phyloP scores from a whole-genome alignment of 2,113 vertebrate genomes.

The Actinemys pallida region DNA sequence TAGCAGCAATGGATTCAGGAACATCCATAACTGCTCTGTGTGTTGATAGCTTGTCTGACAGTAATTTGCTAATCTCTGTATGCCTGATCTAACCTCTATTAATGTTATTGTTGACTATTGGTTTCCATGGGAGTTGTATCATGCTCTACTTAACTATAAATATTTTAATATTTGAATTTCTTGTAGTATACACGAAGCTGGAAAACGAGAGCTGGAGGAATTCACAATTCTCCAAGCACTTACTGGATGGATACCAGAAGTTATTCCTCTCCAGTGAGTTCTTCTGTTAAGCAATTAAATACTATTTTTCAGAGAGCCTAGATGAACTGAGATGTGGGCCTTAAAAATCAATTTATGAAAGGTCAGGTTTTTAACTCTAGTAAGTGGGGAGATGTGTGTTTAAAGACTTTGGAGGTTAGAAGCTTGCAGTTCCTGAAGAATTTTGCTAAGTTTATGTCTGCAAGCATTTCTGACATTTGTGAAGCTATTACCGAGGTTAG shows the following conservation, averaged over 20 bases:
- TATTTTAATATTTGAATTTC: slow-evolving; percentile 6
- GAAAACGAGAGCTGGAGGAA: slow-evolving; percentile 84
- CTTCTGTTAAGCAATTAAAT: background rate
- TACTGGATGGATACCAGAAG: slow-evolving; percentile 93
- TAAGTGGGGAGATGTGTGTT: background rate
- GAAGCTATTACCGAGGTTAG: background rate
- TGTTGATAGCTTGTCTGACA: background rate
- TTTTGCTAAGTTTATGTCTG: background rate
- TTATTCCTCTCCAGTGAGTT: slow-evolving; percentile 87
- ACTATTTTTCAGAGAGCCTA: too few relatives aligned
- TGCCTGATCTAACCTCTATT: background rate
- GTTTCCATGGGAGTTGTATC: background rate
- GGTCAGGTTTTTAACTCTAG: background rate
- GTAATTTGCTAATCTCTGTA: background rate
- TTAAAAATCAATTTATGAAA: background rate
- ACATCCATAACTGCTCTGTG: background rate
- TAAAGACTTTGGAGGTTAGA: background rate
- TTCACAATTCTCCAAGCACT: slow-evolving; percentile 89
- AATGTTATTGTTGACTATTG: background rate
- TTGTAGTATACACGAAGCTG: slow-evolving; percentile 66
- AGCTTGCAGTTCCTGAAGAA: background rate
- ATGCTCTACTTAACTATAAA: background rate
- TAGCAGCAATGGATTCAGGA: background rate
- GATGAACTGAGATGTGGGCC: background rate
- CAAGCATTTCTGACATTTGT: background rate